Base-by-base conservation (phyloP, 1,140 invertebrate species). In the Bombyx mandarina region DNA sequence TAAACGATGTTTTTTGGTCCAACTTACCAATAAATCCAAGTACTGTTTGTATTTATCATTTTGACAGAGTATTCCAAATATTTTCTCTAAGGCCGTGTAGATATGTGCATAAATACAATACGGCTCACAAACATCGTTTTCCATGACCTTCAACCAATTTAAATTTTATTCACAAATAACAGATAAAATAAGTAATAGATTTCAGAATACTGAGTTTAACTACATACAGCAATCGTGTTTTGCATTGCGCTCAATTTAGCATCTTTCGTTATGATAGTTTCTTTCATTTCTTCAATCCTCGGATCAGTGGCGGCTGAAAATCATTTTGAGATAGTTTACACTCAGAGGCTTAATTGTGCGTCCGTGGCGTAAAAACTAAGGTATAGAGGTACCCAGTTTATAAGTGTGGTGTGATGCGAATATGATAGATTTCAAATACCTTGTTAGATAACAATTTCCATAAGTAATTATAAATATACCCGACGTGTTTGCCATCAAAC, bases 31-130 rank as follows among this genome's bases (percentile, higher is more conserved):
- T 57, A 84, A 62, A 56, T 78, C 67, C 12, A 86, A 64, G 69
- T 84, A 86, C 55, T 78, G 62, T 57, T 72, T 83, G 56, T 86
- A 86, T 56, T 86, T 83, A 6, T 70, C 65, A 58, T 84, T 83
- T 66, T 83, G 77, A 54, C 76, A 78, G 47, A 86, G 65, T 8
- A 70, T 73, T 5, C 60, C 76, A 73, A 82, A 84, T 63, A 86
- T 84, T 72, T 83, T 83, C 60, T 82, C 83, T 43, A 86, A 54
- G 6, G 81, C 80, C 18, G 81, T 86, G 56, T 83, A 82, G 58
- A 86, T 82, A 53, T 84, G 75, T 44, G 81, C 83, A 58, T 86
- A 86, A 52, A 84, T 72, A 22, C 79, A 83, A 63, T 84, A 86
- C 0, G 83, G 83, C 60, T 86, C 83, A 62, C 79, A 86, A 6